Conservation (phyloP, 2,888 invertebrate species). For the Protonemura montana region DNA sequence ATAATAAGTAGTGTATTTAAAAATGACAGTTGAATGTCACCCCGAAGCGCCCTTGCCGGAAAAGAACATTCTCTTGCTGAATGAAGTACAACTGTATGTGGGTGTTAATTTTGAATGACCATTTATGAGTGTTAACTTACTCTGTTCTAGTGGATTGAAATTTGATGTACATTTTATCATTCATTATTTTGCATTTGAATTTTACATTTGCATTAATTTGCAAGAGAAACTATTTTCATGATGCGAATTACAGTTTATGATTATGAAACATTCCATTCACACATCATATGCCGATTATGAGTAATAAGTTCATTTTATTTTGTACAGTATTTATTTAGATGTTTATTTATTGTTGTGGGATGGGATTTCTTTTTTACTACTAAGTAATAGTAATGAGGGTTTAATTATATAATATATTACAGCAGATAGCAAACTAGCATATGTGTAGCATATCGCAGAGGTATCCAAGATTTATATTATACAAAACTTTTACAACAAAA, state of each 20-base stretch:
- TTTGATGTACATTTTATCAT: neutral
- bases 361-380: neutral
- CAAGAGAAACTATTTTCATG: neutral
- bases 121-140: too few species aligned
- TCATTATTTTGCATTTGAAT: too few species aligned
- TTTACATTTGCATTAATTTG: neutral
- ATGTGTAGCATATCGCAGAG: too few species aligned
- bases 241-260: neutral
- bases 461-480: neutral
- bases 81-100: too few species aligned
- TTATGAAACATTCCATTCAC: conserved; percentile 4
- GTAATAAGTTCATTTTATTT: conserved; percentile 13
- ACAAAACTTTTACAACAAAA: neutral
- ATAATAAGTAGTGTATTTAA: too few species aligned
- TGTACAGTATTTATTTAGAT: conserved; percentile 41
- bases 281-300: neutral
- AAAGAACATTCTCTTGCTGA: too few species aligned
- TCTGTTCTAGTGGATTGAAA: neutral
- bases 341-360: conserved; percentile 39
- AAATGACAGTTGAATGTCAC: too few species aligned
- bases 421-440: neutral
- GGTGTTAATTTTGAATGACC: too few species aligned
- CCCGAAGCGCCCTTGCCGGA: too few species aligned
- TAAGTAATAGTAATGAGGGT: neutral
- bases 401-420: neutral